Evolutionary conservation across 2,888 invertebrate species (phyloP).

Genomic region (Embidobia sp.): DNA sequence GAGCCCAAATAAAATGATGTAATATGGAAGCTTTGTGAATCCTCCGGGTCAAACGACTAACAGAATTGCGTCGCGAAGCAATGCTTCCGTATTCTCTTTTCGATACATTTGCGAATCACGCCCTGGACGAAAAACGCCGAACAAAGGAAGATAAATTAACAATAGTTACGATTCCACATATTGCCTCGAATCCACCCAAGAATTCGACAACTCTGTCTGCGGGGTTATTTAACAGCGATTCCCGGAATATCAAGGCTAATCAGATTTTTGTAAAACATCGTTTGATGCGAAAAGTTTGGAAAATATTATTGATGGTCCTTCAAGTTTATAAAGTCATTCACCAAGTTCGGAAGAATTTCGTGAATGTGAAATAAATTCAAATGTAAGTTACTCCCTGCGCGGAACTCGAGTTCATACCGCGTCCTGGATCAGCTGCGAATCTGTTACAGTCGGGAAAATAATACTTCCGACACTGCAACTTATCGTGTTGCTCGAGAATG

Average conservation of each 20-base stretch:
- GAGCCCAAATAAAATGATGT: constrained; percentile 20
- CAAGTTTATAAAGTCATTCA: constrained; percentile 62
- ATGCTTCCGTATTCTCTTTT: constrained; percentile 29
- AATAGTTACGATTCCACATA: too few relatives aligned
- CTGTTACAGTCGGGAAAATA: constrained; percentile 14
- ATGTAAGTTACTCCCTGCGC: constrained; percentile 47
- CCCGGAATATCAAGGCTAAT: constrained; percentile 42
- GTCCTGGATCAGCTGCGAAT: constrained; percentile 14
- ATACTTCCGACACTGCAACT: too few relatives aligned
- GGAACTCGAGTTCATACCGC: constrained; percentile 31
- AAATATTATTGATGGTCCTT: constrained; percentile 61
- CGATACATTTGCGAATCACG: background rate
- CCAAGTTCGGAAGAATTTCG: constrained; percentile 57
- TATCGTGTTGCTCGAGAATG: too few relatives aligned
- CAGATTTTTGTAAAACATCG: constrained; percentile 45
- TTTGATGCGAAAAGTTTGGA: constrained; percentile 57
- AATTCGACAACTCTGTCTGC: too few relatives aligned
- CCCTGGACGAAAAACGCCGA: too few relatives aligned
- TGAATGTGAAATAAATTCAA: constrained; percentile 61
- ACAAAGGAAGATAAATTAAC: too few relatives aligned
- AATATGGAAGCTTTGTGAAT: constrained; percentile 52
- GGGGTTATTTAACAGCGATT: too few relatives aligned
- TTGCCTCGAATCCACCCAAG: too few relatives aligned
- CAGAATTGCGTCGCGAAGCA: constrained; percentile 27
- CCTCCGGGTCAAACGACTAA: constrained; percentile 29